Evolutionary conservation across 2,888 invertebrate genomes (phyloP).

Genomic region (Acrocyrtus sp.): DNA sequence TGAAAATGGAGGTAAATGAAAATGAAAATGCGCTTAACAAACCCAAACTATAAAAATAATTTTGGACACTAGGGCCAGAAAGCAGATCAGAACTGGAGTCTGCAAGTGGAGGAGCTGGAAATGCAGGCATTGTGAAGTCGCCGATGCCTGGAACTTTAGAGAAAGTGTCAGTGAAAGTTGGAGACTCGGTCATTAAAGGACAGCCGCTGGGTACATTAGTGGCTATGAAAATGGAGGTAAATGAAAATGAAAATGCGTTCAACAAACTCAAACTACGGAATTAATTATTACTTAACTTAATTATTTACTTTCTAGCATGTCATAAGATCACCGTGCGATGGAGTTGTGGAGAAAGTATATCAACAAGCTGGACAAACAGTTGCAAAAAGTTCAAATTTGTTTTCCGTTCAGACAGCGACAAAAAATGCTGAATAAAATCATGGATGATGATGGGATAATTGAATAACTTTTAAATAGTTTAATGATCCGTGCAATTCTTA

Average conservation of each 20-base stretch:
- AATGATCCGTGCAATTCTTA: no score
- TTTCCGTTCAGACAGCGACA: conserved; percentile 47
- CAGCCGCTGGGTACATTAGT: conserved; percentile 93
- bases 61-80: conserved; percentile 70
- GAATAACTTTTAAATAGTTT: no score
- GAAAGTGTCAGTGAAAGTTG: conserved; percentile 83
- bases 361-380: conserved; percentile 85
- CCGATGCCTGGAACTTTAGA: conserved; percentile 98
- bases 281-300: no score
- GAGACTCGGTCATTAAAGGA: conserved; percentile 84
- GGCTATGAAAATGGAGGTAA: conserved; percentile 99
- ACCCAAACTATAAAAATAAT: neutral
- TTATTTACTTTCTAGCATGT: conserved; percentile 75
- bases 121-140: conserved; percentile 76
- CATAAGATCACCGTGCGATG: conserved; percentile 84
- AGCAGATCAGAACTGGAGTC: conserved; percentile 71
- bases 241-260: no score
- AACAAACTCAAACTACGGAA: neutral
- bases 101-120: conserved; percentile 65
- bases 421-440: no score
- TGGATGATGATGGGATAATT: no score
- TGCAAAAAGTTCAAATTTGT: conserved; percentile 70
- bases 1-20: conserved; percentile 96
- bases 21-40: neutral
- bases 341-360: conserved; percentile 77